These are phyloP conservation scores for Cheilosia variabilis DNA, from an alignment of 2,888 invertebrate genomes.

Conservation along the genomic window DNA sequence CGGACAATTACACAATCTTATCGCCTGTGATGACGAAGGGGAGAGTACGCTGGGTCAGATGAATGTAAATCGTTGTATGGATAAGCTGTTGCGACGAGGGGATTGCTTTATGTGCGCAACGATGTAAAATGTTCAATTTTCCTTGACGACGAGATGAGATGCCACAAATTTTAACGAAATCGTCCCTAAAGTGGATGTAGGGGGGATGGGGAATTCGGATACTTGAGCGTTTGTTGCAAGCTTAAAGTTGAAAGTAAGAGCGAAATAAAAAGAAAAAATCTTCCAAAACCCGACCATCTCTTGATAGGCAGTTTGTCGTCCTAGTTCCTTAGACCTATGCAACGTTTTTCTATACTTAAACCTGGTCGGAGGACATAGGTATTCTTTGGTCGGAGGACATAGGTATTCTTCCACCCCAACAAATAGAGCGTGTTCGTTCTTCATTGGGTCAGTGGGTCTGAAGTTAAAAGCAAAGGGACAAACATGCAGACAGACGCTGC, in stretches of 20 bases:
- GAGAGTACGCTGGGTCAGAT: conserved; percentile 51
- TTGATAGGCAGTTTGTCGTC: too few relatives aligned
- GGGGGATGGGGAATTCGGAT: not conserved
- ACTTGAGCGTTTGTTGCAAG: not conserved
- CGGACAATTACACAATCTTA: conserved; percentile 70
- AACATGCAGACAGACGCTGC: too few relatives aligned
- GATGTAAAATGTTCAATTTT: conserved; percentile 55
- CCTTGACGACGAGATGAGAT: conserved; percentile 36
- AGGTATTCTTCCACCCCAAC: too few relatives aligned
- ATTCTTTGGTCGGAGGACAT: too few relatives aligned
- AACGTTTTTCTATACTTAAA: too few relatives aligned
- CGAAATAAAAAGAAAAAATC: too few relatives aligned
- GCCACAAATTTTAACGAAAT: conserved; percentile 26
- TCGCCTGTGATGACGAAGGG: conserved; percentile 51
- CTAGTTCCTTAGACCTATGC: too few relatives aligned
- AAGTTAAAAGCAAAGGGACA: too few relatives aligned
- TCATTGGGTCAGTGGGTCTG: too few relatives aligned
- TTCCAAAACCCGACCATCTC: too few relatives aligned
- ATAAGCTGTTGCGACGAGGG: conserved; percentile 10
- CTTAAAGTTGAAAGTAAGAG: not conserved
- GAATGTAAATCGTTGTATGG: conserved; percentile 44
- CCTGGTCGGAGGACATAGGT: too few relatives aligned
- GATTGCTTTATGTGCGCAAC: conserved; percentile 24
- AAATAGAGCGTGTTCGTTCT: too few relatives aligned
- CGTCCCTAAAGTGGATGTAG: not conserved